phyloP scores from a whole-genome alignment of 2,888 invertebrate species.

The Ophioninae sp. region DNA sequence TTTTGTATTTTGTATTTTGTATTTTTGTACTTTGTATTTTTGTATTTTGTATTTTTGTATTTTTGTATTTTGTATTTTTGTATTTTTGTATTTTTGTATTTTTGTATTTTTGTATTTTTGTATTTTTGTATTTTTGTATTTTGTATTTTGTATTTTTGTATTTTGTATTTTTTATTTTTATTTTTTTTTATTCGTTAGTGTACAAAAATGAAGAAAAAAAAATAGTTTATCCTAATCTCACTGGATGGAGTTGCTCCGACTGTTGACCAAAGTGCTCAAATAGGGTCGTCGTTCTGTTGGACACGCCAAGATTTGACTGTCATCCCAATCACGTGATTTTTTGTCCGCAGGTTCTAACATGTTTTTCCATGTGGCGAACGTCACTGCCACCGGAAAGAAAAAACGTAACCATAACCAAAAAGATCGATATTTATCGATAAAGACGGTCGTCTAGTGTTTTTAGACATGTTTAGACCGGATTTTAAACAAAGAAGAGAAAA shows the following conservation, averaged over 20 bases:
- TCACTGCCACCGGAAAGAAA: conserved; percentile 81
- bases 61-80: too few relatives aligned
- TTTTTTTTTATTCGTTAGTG: neutral
- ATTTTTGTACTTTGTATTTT: neutral
- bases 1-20: neutral
- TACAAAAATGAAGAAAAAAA: neutral
- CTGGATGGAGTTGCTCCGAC: conserved; percentile 8
- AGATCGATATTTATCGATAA: neutral
- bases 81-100: neutral
- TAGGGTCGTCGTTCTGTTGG: conserved; percentile 82
- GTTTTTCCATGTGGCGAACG: conserved; percentile 84
- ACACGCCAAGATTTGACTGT: conserved; percentile 79
- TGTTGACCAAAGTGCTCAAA: conserved; percentile 72
- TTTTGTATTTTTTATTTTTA: neutral
- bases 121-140: neutral
- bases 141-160: neutral
- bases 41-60: neutral
- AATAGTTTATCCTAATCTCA: neutral
- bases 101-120: too few relatives aligned
- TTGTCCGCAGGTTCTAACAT: conserved; percentile 82
- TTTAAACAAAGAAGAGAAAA: conserved; percentile 43
- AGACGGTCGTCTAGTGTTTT: conserved; percentile 1
- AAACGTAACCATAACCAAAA: neutral
- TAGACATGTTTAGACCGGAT: too few relatives aligned
- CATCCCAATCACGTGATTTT: conserved; percentile 80